Base-by-base conservation (phyloP, 2,113 vertebrate genomes). In the Ornithorhynchus anatinus region DNA sequence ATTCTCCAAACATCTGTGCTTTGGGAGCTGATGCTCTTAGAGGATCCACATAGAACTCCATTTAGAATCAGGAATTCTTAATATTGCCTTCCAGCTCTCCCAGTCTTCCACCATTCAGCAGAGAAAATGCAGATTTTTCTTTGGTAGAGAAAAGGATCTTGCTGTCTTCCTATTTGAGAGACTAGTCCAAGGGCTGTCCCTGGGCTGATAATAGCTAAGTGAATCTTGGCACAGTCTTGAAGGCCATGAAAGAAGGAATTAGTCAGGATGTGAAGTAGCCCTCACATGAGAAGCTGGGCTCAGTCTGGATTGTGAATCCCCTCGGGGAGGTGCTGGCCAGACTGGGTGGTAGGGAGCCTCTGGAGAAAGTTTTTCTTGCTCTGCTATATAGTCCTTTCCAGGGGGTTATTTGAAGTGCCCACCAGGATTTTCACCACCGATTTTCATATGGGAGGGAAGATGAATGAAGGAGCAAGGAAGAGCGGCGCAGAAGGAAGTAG, bases 101-200 rank as follows among this genome's bases (percentile, higher is more conserved):
- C 14, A 57, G 48, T 11, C 22, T 57, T 58, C 57, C 48, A 59
- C 36, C 39, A 81, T 27, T 65, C 64, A 81, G 29, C 38, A 65
- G 44, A 54, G 35, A 19, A 35, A 65, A 60, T 15, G 54, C 12
- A 48, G 1, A 5, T 43, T 68, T 74, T 63, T 77, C 35, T 32
- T 54, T 27, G 60, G 27, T 5, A 58, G 4, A 19, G 42, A 59
- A 38, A 25, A 25, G 2, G 47, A n/a, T 50, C 17, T 57, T 31
- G 15, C 44, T 63, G 48, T 20, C 73, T 66, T 63, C 20, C 16
- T 23, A n/a, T 33, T 31, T 1, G 31, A 4, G 14, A 66, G 62
- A 59, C 56, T 1, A 78, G 31, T 20, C 29, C 31, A 36, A 51
- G 11, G 1, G 27, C 65, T 74, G 66, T n/a, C 10, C 37, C 9